Evolutionary conservation across 1,140 invertebrate species (phyloP).

Genomic region (Chionoecetes opilio): DNA sequence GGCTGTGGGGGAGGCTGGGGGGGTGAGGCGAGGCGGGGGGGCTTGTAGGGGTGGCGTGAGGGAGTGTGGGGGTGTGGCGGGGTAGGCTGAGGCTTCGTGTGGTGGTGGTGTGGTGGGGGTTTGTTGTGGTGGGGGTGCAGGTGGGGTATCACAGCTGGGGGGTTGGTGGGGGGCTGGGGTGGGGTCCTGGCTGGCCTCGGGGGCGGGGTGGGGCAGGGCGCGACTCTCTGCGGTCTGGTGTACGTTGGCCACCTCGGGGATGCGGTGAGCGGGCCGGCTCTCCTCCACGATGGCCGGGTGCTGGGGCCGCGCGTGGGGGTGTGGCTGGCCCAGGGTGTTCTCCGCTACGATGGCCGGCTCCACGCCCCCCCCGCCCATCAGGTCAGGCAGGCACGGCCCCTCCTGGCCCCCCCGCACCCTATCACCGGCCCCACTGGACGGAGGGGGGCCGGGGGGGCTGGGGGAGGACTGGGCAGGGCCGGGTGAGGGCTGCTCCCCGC

Average conservation of each 20-base stretch:
- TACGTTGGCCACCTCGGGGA: conserved; percentile 80
- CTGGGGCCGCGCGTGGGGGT: conserved; percentile 63
- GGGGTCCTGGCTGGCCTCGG: neutral
- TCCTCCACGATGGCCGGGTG: conserved; percentile 79
- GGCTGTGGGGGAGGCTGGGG: conserved; percentile 58
- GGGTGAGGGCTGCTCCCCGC: conserved; percentile 34
- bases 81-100: neutral
- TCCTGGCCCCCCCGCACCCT: conserved; percentile 48
- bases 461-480: neutral
- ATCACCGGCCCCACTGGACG: neutral
- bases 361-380: conserved; percentile 74
- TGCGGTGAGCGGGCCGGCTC: conserved; percentile 76
- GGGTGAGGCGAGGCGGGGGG: conserved; percentile 33
- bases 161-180: neutral
- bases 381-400: conserved; percentile 72
- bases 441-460: neutral
- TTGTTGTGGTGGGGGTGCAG: neutral
- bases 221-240: conserved; percentile 77
- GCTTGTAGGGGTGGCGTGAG: neutral
- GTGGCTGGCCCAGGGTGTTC: conserved; percentile 68
- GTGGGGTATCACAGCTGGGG: neutral
- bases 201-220: neutral
- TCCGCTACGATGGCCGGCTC: conserved; percentile 79
- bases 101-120: neutral
- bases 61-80: neutral